Percentiles rank a stretch among this genome's conserved stretches.
Evolutionary conservation across 1,140 invertebrate species (phyloP).

Genomic region (Hesperophylax magnus): DNA sequence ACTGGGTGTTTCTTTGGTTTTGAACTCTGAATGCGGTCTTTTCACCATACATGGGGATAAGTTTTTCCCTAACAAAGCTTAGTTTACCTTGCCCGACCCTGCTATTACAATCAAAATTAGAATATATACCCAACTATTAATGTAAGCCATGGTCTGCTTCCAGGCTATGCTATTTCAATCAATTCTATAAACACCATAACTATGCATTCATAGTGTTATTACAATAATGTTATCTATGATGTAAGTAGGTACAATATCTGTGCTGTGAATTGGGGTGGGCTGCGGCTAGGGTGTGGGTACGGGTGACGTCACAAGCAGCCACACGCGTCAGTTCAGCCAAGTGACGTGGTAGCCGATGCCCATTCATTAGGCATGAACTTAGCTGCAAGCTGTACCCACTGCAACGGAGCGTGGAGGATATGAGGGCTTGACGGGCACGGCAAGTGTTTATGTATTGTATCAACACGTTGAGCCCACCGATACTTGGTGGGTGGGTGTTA

Average conservation of each 20-base stretch:
- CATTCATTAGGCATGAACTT: conserved; percentile 46
- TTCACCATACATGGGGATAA: too few relatives aligned
- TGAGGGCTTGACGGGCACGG: conserved; percentile 5
- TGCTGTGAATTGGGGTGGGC: not conserved
- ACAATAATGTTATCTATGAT: too few relatives aligned
- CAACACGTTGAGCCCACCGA: too few relatives aligned
- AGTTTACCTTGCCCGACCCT: too few relatives aligned
- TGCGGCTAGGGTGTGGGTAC: not conserved
- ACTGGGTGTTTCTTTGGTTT: too few relatives aligned
- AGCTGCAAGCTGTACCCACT: not conserved
- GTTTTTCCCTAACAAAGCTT: too few relatives aligned
- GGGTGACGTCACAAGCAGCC: conserved; percentile 14
- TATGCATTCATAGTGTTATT: too few relatives aligned
- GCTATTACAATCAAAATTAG: too few relatives aligned
- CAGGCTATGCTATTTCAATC: not conserved
- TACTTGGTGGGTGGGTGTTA: too few relatives aligned
- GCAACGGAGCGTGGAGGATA: not conserved
- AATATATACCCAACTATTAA: not conserved
- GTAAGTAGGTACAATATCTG: not conserved
- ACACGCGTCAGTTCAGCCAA: conserved; percentile 27
- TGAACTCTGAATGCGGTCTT: too few relatives aligned
- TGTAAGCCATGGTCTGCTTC: not conserved
- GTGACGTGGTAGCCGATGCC: conserved; percentile 35
- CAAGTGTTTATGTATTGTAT: conserved; percentile 3
- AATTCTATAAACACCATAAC: too few relatives aligned